phyloP scores from a whole-genome alignment of 2,113 vertebrate genomes.

The Mellivora capensis region DNA sequence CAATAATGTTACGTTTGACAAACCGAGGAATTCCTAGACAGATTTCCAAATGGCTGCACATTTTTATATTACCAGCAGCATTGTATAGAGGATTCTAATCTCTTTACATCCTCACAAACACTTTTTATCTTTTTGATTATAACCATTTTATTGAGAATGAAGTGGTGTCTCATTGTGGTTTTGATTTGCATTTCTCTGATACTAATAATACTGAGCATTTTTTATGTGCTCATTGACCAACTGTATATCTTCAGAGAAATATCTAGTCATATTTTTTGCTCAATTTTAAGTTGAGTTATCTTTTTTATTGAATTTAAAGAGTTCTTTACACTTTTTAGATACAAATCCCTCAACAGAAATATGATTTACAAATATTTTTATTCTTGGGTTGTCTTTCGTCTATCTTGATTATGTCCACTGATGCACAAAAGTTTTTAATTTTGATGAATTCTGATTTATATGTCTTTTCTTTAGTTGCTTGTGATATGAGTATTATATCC shows the following conservation, averaged over 20 bases:
- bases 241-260: neutral
- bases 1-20: neutral
- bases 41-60: neutral
- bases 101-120: neutral
- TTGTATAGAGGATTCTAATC: neutral
- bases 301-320: neutral
- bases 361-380: neutral
- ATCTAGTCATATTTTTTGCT: neutral
- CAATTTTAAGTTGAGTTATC: neutral
- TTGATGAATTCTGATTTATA: neutral
- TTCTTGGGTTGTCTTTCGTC: neutral
- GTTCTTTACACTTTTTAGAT: neutral
- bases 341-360: neutral
- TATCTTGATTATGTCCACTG: neutral
- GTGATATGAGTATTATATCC: neutral
- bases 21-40: neutral
- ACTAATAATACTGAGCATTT: neutral
- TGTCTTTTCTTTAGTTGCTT: neutral
- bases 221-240: neutral
- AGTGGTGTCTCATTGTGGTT: neutral
- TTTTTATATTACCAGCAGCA: neutral
- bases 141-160: neutral
- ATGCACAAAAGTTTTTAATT: neutral
- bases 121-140: neutral
- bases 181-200: neutral